phyloP scores from a whole-genome alignment of 2,888 invertebrate species.

The Nemotelus pantherinus region DNA sequence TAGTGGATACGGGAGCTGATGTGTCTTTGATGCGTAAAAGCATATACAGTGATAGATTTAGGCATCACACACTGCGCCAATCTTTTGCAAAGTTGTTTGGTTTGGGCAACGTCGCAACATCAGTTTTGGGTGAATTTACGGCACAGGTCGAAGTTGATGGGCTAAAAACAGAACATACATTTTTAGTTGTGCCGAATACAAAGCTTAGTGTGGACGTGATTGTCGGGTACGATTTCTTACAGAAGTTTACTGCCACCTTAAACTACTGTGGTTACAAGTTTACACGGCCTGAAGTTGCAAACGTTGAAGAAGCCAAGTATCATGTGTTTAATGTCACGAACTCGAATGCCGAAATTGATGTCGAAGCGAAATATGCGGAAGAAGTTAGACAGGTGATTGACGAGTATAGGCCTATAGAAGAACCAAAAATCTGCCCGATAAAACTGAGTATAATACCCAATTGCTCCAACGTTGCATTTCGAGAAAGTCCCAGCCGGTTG shows the following conservation, averaged over 20 bases:
- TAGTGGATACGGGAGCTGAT: conserved; percentile 5
- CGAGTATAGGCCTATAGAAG: conserved; percentile 10
- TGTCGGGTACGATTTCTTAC: background rate
- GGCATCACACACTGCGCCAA: background rate
- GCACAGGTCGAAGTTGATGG: conserved; percentile 4
- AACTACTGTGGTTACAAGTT: background rate
- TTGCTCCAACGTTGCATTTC: conserved; percentile 45
- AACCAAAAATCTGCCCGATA: background rate
- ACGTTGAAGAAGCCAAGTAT: background rate
- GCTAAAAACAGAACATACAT: background rate
- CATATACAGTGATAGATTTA: background rate
- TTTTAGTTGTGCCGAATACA: background rate
- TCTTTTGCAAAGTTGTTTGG: background rate
- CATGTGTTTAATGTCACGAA: background rate
- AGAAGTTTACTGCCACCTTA: background rate
- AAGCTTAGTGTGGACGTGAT: background rate
- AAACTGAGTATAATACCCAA: conserved; percentile 12
- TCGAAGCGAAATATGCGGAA: background rate
- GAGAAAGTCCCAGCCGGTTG: conserved; percentile 53
- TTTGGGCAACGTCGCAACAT: conserved; percentile 6
- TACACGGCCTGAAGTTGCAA: background rate
- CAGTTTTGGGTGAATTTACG: background rate
- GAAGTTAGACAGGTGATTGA: conserved; percentile 15
- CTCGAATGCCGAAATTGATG: background rate
- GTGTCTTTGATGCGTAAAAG: background rate